Conservation (phyloP, 2,797 vertebrate genomes). For the Melopsittacus undulatus region DNA sequence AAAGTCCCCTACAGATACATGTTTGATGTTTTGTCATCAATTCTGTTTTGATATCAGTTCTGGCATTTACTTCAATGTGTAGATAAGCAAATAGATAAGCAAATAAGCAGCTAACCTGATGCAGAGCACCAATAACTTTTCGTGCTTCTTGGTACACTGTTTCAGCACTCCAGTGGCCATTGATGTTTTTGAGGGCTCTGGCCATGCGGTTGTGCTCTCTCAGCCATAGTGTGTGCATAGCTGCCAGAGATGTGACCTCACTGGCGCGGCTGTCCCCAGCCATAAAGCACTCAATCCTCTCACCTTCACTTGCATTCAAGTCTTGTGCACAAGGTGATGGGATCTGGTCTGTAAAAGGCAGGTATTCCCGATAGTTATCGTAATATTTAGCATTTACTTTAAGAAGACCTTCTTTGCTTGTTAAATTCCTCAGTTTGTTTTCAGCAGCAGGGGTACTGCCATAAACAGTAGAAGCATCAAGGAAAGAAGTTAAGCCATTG, state of each 20-base stretch:
- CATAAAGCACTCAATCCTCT: constrained; percentile 87
- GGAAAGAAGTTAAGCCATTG: constrained; percentile 89
- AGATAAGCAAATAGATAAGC: not conserved
- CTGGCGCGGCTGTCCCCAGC: constrained; percentile 89
- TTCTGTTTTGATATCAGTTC: not conserved
- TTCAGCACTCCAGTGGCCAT: constrained; percentile 87
- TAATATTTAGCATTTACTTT: constrained; percentile 75
- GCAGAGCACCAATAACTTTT: constrained; percentile 90
- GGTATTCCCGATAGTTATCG: constrained; percentile 79
- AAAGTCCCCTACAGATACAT: not conserved
- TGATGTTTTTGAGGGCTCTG: constrained; percentile 77
- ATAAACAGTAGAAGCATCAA: constrained; percentile 92
- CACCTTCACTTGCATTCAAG: not conserved
- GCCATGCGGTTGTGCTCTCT: constrained; percentile 94
- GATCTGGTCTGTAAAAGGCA: constrained; percentile 78
- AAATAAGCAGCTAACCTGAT: constrained; percentile 83
- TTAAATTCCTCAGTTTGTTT: constrained; percentile 81
- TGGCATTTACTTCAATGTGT: not conserved
- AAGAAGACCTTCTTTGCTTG: constrained; percentile 83
- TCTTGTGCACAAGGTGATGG: constrained; percentile 82
- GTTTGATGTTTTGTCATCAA: not conserved
- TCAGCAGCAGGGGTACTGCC: constrained; percentile 77
- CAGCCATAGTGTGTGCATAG: constrained; percentile 90
- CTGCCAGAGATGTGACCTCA: constrained; percentile 83
- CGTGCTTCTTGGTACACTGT: constrained; percentile 89